These are phyloP conservation scores for Hesperophylax magnus DNA, from an alignment of 1,140 invertebrate genomes.

Conservation along the genomic window DNA sequence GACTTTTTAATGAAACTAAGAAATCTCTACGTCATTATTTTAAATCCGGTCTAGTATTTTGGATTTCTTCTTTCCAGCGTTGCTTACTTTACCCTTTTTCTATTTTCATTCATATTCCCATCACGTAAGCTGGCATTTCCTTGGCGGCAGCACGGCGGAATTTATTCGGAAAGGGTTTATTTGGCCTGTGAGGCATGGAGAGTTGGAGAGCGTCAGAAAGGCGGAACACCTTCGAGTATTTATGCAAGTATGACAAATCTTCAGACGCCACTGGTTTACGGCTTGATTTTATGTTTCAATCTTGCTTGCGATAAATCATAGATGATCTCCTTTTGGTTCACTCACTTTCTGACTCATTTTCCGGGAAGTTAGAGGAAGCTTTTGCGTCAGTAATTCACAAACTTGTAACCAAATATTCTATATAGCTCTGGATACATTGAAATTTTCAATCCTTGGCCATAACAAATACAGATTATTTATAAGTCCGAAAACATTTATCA, in stretches of 20 bases:
- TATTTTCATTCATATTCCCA: conserved; percentile 18
- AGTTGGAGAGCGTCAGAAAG: not conserved
- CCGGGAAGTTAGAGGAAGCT: too few relatives aligned
- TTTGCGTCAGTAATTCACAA: too few relatives aligned
- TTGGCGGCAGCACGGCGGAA: conserved; percentile 29
- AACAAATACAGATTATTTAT: too few relatives aligned
- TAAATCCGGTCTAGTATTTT: not conserved
- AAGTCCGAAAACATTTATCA: too few relatives aligned
- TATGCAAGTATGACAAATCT: conserved; percentile 7
- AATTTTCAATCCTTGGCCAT: too few relatives aligned
- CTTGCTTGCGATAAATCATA: too few relatives aligned
- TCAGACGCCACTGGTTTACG: too few relatives aligned
- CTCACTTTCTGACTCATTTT: too few relatives aligned
- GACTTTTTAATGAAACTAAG: conserved; percentile 13
- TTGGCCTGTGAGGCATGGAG: conserved; percentile 36
- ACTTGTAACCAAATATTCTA: too few relatives aligned
- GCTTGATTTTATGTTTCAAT: too few relatives aligned
- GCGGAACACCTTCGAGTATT: not conserved
- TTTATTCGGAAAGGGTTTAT: conserved; percentile 47
- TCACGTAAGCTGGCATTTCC: conserved; percentile 40
- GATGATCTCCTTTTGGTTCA: too few relatives aligned
- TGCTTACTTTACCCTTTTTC: not conserved
- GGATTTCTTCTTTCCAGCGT: not conserved
- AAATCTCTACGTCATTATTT: not conserved
- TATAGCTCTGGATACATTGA: too few relatives aligned